Evolutionary conservation across 2,113 vertebrate genomes (phyloP).

Genomic region (Ammodytes marinus): DNA sequence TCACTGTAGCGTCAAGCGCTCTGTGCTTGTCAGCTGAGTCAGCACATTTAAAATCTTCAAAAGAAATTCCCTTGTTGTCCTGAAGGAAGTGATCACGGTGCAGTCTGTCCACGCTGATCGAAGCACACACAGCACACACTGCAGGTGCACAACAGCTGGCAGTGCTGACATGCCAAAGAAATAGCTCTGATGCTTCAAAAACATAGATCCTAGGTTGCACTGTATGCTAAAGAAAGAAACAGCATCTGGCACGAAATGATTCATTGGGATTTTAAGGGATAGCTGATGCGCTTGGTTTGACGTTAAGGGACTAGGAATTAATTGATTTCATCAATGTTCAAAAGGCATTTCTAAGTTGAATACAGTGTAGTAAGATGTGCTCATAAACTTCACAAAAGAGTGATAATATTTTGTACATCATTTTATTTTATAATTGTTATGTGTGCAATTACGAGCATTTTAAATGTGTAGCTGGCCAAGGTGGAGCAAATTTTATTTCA

Average conservation of each 20-base stretch:
- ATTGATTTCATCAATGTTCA: background rate
- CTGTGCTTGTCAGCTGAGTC: conserved; percentile 29
- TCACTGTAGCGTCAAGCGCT: background rate
- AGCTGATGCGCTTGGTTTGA: background rate
- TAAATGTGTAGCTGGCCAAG: background rate
- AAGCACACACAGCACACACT: conserved; percentile 6
- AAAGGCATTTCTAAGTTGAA: background rate
- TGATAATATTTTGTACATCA: too few relatives aligned
- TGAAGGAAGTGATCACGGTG: conserved; percentile 19
- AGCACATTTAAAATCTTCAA: conserved; percentile 40
- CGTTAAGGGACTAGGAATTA: background rate
- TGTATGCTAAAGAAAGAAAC: conserved; percentile 1
- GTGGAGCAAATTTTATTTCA: background rate
- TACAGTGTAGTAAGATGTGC: background rate
- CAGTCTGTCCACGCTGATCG: conserved; percentile 3
- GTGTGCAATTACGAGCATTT: background rate
- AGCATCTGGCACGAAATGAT: background rate
- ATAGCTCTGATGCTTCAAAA: conserved; percentile 35
- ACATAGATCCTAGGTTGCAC: background rate
- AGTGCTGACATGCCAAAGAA: conserved; percentile 49
- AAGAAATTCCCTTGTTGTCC: conserved; percentile 22
- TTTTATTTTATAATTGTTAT: too few relatives aligned
- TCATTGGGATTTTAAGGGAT: background rate
- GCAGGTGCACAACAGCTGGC: conserved; percentile 48
- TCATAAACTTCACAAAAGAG: too few relatives aligned